A percentile compares a stretch with the other conserved stretches of the same genome.
phyloP scores from a whole-genome alignment of 2,113 vertebrate genomes.

The Cichladusa arquata region DNA sequence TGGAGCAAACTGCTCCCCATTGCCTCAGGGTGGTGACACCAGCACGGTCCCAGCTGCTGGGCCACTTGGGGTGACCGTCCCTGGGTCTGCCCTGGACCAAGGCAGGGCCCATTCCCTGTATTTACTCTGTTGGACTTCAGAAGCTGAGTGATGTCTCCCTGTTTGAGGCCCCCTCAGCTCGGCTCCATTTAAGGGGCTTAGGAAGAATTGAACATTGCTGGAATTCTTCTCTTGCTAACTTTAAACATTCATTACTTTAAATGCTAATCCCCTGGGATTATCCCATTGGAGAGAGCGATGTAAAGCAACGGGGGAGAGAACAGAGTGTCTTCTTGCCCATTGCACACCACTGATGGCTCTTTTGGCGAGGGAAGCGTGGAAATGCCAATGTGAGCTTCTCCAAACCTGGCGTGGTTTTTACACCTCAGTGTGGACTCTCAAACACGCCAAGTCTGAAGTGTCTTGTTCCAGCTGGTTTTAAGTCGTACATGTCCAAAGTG shows the following conservation, averaged over 20 bases:
- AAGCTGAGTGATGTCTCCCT: constrained; percentile 28
- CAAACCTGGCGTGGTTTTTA: constrained; percentile 35
- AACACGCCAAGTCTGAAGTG: constrained; percentile 50
- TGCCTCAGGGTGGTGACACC: accelerated
- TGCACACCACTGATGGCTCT: background rate
- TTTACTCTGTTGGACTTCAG: background rate
- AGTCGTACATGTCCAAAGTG: constrained; percentile 23
- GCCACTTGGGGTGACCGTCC: background rate
- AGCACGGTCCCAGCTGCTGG: accelerated
- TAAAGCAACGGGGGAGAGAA: constrained; percentile 21
- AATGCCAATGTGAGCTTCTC: background rate
- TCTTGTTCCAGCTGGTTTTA: constrained; percentile 58
- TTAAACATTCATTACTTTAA: constrained; percentile 67
- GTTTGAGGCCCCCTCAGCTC: constrained; percentile 22
- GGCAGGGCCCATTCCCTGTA: background rate
- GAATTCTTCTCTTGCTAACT: constrained; percentile 62
- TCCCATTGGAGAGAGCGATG: constrained; percentile 33
- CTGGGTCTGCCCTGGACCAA: accelerated
- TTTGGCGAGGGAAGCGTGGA: background rate
- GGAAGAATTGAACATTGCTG: constrained; percentile 60
- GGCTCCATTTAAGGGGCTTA: constrained; percentile 61
- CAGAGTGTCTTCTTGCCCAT: background rate
- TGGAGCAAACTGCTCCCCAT: background rate
- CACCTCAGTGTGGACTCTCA: constrained; percentile 20
- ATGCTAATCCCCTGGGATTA: constrained; percentile 63